Evolutionary conservation across 2,113 vertebrate genomes (phyloP).

Genomic region (Paratilapia polleni): DNA sequence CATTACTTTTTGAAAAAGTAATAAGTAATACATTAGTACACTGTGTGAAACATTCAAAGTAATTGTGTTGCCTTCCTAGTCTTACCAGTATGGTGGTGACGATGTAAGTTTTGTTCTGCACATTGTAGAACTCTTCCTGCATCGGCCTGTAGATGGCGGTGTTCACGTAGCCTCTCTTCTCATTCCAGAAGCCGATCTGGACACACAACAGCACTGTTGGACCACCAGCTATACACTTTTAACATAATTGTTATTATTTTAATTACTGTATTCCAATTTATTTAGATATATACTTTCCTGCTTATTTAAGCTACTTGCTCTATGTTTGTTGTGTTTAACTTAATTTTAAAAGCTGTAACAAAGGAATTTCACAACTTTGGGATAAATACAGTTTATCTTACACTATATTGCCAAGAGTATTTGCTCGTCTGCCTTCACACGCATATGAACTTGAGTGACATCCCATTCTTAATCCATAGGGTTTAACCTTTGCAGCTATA

Average conservation of each 20-base stretch:
- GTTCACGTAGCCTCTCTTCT: slow-evolving; percentile 90
- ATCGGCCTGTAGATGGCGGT: slow-evolving; percentile 84
- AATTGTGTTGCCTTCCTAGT: slow-evolving; percentile 2
- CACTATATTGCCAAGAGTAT: too few species aligned
- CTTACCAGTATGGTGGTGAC: slow-evolving; percentile 97
- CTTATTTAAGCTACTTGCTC: neutral
- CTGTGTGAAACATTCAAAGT: neutral
- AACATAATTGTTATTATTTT: neutral
- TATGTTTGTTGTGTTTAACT: neutral
- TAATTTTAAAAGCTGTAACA: too few species aligned
- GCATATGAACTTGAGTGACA: too few species aligned
- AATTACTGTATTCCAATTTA: neutral
- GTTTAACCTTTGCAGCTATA: too few species aligned
- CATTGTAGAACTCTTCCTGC: slow-evolving; percentile 86
- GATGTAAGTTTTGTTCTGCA: slow-evolving; percentile 93
- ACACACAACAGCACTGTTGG: neutral
- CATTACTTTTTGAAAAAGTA: neutral
- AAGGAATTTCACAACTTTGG: neutral
- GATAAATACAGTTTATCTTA: neutral
- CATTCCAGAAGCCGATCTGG: slow-evolving; percentile 98
- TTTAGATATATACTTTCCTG: neutral
- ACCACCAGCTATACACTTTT: too few species aligned
- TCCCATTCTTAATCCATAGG: too few species aligned
- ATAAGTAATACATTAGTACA: neutral
- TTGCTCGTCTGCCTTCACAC: too few species aligned